Evolutionary conservation across 2,888 invertebrate species (phyloP).

Genomic region (Diarsia dahlii): DNA sequence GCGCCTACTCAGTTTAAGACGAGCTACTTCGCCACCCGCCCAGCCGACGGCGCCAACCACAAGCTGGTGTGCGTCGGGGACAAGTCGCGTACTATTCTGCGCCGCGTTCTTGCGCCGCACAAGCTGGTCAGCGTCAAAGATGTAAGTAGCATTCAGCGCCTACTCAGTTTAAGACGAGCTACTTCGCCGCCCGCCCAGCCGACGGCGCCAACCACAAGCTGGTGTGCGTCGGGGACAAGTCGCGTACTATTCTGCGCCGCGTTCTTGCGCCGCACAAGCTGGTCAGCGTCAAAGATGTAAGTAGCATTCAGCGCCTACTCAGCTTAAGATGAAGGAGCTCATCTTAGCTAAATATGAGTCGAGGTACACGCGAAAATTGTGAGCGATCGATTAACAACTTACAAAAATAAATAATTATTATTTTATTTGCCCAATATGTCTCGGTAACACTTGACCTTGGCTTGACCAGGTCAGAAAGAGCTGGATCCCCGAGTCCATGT

Average conservation of each 20-base stretch:
- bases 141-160: constrained; percentile 71
- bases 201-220: constrained; percentile 87
- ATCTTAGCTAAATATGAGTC: background rate
- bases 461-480: too few relatives aligned
- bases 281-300: constrained; percentile 91
- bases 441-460: too few relatives aligned
- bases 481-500: too few relatives aligned
- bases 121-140: constrained; percentile 92
- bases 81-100: constrained; percentile 92
- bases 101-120: constrained; percentile 82
- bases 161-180: background rate
- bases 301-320: background rate
- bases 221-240: constrained; percentile 94
- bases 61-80: constrained; percentile 93
- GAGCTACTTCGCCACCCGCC: constrained; percentile 79
- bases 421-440: too few relatives aligned
- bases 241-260: constrained; percentile 91
- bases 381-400: too few relatives aligned
- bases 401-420: too few relatives aligned
- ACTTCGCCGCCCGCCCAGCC: constrained; percentile 78
- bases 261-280: constrained; percentile 88
- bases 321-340: background rate
- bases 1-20: background rate
- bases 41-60: constrained; percentile 76
- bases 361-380: background rate